Evolutionary conservation across 30 jellyfish, hydroid and myxozoan genomes (phyloP).

Genomic region (Aurelia aurita complex sp. Pacific): DNA sequence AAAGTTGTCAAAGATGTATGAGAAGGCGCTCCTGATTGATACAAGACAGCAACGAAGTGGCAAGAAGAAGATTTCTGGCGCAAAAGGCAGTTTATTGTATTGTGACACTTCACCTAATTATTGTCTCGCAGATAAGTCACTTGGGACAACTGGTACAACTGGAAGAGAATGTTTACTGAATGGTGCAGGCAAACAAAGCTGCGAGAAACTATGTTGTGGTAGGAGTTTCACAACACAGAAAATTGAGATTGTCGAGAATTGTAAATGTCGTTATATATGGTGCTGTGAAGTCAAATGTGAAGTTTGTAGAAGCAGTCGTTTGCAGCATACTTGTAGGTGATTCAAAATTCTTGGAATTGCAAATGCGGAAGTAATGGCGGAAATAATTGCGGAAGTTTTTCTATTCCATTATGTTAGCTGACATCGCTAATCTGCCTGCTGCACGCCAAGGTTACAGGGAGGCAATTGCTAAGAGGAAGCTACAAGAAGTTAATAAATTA

Average conservation of each 20-base stretch:
- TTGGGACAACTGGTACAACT: slow-evolving; percentile 73
- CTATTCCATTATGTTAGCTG: no score
- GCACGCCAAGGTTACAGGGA: no score
- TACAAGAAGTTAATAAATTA: no score
- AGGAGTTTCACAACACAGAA: slow-evolving; percentile 72
- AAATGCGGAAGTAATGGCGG: no score
- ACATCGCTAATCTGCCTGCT: no score
- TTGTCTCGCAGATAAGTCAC: slow-evolving; percentile 43
- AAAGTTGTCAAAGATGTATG: slow-evolving; percentile 64
- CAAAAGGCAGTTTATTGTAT: slow-evolving; percentile 54
- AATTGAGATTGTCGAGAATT: slow-evolving; percentile 74
- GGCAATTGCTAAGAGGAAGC: no score
- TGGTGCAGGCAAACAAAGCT: slow-evolving; percentile 80
- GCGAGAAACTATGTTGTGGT: slow-evolving; percentile 91
- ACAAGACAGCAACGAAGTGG: slow-evolving; percentile 46
- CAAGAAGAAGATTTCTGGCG: slow-evolving; percentile 17
- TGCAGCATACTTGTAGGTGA: slow-evolving; percentile 65
- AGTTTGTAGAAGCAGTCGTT: slow-evolving; percentile 61
- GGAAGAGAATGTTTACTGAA: slow-evolving; percentile 85
- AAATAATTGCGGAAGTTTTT: no score
- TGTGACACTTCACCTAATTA: slow-evolving; percentile 76
- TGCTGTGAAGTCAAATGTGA: slow-evolving; percentile 93
- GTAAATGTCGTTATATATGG: slow-evolving; percentile 85
- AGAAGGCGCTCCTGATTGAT: slow-evolving; percentile 66
- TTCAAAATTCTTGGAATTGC: no score